phyloP scores from a whole-genome alignment of 2,888 invertebrate genomes.

The Blomia tropicalis region DNA sequence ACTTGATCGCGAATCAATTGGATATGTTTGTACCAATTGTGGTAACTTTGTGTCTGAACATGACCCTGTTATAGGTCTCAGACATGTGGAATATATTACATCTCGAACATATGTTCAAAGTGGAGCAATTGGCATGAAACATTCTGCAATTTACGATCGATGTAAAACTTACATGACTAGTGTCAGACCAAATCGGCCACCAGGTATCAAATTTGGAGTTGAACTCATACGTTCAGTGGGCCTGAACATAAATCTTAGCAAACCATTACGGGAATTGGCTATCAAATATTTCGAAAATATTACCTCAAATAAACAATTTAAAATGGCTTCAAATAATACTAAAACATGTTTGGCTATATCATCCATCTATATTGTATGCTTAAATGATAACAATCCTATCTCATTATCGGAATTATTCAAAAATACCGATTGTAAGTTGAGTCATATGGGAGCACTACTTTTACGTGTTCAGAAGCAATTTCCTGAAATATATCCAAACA shows the following conservation, averaged over 20 bases:
- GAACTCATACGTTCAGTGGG: neutral
- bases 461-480: neutral
- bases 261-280: neutral
- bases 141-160: too few relatives aligned
- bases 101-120: too few relatives aligned
- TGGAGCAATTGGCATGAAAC: too few relatives aligned
- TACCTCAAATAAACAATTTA: neutral
- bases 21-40: conserved; percentile 12
- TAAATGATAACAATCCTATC: neutral
- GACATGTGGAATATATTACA: neutral
- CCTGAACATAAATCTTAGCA: neutral
- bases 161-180: too few relatives aligned
- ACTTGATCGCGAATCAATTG: too few relatives aligned
- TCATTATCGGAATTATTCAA: neutral
- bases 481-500: neutral
- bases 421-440: neutral
- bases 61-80: neutral
- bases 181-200: neutral
- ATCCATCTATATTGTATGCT: neutral
- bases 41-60: neutral
- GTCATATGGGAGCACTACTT: neutral
- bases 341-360: conserved; percentile 5
- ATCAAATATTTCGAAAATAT: neutral
- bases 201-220: neutral
- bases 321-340: neutral